phyloP scores from a whole-genome alignment of 2,113 vertebrate species.

The Strix uralensis region DNA sequence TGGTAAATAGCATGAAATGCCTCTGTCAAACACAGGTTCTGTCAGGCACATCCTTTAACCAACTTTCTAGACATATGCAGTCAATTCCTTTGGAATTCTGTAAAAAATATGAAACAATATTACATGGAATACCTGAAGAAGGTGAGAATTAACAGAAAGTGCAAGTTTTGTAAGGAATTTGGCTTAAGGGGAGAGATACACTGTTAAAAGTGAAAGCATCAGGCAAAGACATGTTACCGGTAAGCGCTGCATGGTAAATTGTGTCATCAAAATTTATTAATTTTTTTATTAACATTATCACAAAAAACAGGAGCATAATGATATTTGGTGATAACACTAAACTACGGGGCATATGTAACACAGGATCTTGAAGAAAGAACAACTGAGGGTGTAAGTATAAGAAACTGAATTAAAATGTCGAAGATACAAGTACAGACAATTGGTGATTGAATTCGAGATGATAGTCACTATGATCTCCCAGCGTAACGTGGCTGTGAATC shows the following conservation, averaged over 20 bases:
- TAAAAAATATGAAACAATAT: neutral
- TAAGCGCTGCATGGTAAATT: neutral
- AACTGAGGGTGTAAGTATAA: neutral
- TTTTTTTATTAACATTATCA: neutral
- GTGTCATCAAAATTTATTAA: neutral
- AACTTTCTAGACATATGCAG: neutral
- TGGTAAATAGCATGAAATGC: neutral
- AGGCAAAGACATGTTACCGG: neutral
- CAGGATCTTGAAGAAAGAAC: neutral
- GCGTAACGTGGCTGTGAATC: neutral
- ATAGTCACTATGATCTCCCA: neutral
- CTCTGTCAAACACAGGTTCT: neutral
- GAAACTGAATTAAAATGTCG: neutral
- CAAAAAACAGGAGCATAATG: neutral
- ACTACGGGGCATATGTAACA: neutral
- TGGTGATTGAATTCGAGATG: neutral
- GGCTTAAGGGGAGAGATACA: neutral
- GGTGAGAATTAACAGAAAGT: neutral
- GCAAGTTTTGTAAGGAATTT: neutral
- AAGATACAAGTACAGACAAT: neutral
- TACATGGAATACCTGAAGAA: neutral
- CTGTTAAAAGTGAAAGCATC: neutral
- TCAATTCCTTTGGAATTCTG: neutral
- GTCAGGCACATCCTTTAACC: neutral
- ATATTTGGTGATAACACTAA: neutral